These are phyloP conservation scores for Sebastes dallii DNA, from an alignment of 2,797 vertebrate genomes.

Conservation along the genomic window DNA sequence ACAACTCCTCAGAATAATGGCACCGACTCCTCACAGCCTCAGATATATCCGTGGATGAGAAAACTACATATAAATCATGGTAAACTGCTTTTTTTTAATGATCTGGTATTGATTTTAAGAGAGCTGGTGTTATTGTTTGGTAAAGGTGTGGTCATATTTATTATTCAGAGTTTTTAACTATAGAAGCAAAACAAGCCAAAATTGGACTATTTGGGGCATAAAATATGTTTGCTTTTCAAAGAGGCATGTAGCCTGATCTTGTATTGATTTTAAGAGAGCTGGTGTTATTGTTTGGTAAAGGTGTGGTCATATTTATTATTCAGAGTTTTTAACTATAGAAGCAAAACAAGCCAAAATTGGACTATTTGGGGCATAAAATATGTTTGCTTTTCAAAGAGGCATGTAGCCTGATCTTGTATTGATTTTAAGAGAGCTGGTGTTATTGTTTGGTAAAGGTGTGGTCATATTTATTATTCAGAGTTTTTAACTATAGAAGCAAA, in stretches of 20 bases:
- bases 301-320: neutral
- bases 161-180: neutral
- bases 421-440: conserved; percentile 20
- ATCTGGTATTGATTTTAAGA: conserved; percentile 25
- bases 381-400: neutral
- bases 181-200: neutral
- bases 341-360: neutral
- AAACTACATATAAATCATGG: conserved; percentile 99
- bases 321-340: neutral
- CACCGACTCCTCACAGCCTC: conserved; percentile 90
- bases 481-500: neutral
- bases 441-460: neutral
- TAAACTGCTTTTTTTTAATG: conserved; percentile 76
- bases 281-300: neutral
- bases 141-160: neutral
- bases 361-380: neutral
- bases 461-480: neutral
- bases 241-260: neutral
- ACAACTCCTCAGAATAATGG: conserved; percentile 91
- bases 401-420: neutral
- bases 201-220: neutral
- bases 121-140: neutral
- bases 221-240: neutral
- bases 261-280: conserved; percentile 23
- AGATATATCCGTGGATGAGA: conserved; percentile 99